Percentiles rank a stretch among this genome's conserved stretches.
Conservation (phyloP, 2,113 vertebrate species). For the Eulemur macaco region DNA sequence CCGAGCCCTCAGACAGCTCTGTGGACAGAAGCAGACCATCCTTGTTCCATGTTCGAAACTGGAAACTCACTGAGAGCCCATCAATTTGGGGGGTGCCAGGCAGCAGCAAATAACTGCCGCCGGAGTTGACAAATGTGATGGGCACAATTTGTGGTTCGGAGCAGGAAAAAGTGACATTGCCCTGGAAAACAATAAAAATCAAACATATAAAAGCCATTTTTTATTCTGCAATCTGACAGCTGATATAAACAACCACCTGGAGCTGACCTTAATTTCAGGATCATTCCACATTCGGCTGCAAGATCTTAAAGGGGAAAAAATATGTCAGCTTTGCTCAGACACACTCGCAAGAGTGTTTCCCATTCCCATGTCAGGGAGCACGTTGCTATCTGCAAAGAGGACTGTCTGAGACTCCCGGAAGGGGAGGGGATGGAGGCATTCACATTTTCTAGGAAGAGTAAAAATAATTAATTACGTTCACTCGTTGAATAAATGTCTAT, state of each 20-base stretch:
- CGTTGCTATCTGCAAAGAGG: background rate
- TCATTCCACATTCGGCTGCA: slow-evolving; percentile 42
- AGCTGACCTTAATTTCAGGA: slow-evolving; percentile 66
- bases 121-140: slow-evolving; percentile 92
- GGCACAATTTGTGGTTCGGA: slow-evolving; percentile 92
- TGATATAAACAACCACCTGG: slow-evolving; percentile 46
- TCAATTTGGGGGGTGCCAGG: slow-evolving; percentile 87
- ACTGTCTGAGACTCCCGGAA: background rate
- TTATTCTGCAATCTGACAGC: slow-evolving; percentile 50
- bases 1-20: slow-evolving; percentile 86
- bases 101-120: slow-evolving; percentile 92
- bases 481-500: background rate
- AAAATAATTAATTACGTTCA: background rate
- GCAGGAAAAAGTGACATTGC: slow-evolving; percentile 97
- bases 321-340: background rate
- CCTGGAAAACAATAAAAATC: slow-evolving; percentile 86
- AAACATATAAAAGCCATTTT: slow-evolving; percentile 64
- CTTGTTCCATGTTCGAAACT: slow-evolving; percentile 96
- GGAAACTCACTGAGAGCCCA: slow-evolving; percentile 91
- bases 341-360: background rate
- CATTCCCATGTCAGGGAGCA: background rate
- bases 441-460: background rate
- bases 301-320: slow-evolving; percentile 37
- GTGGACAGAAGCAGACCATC: slow-evolving; percentile 92
- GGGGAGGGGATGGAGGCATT: accelerated